phyloP scores from a whole-genome alignment of 2,888 invertebrate species.

The Antheraea yamamai region DNA sequence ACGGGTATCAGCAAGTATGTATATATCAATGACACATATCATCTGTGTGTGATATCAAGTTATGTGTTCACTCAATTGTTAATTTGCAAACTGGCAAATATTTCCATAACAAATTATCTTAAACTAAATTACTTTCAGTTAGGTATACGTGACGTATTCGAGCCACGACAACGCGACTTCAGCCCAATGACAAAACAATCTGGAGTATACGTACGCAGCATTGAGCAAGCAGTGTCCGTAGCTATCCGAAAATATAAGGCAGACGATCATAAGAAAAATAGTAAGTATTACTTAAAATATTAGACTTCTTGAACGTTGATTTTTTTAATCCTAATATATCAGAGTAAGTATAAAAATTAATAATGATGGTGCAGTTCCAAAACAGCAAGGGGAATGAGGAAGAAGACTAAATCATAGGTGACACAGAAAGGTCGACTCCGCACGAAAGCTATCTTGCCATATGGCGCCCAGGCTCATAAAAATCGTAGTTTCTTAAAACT shows the following conservation, averaged over 20 bases:
- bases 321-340: conserved; percentile 23
- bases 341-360: background rate
- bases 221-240: conserved; percentile 92
- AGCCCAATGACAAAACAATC: conserved; percentile 89
- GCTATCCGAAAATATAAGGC: conserved; percentile 89
- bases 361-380: too few relatives aligned
- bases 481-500: too few relatives aligned
- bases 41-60: too few relatives aligned
- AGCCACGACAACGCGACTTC: conserved; percentile 90
- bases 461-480: too few relatives aligned
- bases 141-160: conserved; percentile 89
- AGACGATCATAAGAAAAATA: conserved; percentile 77
- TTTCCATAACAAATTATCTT: conserved; percentile 16
- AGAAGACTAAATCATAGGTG: too few relatives aligned
- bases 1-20: too few relatives aligned
- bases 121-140: conserved; percentile 73
- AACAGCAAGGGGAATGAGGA: too few relatives aligned
- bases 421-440: too few relatives aligned
- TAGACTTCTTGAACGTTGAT: conserved; percentile 5
- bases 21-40: too few relatives aligned
- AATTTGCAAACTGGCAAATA: background rate
- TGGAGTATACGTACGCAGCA: conserved; percentile 90
- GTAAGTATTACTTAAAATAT: conserved; percentile 54
- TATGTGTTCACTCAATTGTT: too few relatives aligned
- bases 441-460: too few relatives aligned